Evolutionary conservation across 2,113 vertebrate species (phyloP).

Genomic region (Nesoenas mayeri): DNA sequence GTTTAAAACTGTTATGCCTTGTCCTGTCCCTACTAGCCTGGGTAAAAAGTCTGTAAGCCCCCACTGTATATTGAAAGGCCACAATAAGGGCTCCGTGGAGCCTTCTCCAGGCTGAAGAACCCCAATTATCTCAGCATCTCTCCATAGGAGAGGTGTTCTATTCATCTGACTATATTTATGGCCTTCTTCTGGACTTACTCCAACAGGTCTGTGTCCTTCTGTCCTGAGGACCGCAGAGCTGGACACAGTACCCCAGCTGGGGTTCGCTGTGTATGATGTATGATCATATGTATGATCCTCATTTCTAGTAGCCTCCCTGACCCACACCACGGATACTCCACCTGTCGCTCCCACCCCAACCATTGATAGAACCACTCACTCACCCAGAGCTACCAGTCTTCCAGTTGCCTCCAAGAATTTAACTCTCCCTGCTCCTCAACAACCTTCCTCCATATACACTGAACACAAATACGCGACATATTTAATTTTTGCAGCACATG

Average conservation of each 20-base stretch:
- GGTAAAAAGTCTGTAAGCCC: not conserved
- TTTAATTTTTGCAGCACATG: not conserved
- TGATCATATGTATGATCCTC: not conserved
- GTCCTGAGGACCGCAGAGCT: not conserved
- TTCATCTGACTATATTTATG: not conserved
- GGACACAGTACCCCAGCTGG: not conserved
- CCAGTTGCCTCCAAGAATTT: not conserved
- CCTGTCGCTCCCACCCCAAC: not conserved
- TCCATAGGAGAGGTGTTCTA: not conserved
- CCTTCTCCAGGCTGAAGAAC: not conserved
- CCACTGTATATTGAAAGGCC: not conserved
- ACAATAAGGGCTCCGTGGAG: not conserved
- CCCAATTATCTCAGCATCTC: not conserved
- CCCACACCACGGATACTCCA: fast-evolving
- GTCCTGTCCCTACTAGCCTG: not conserved
- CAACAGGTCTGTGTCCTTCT: not conserved
- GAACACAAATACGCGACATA: not conserved
- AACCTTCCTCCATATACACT: not conserved
- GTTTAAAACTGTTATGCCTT: not conserved
- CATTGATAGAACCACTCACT: not conserved
- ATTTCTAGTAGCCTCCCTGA: not conserved
- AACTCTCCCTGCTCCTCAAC: not conserved
- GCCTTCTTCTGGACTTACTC: not conserved
- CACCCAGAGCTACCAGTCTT: not conserved
- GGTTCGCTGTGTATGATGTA: not conserved